Percentiles rank a stretch among this genome's conserved stretches.
Conservation (phyloP, 1,140 invertebrate genomes). For the Lasioglossum albipes region DNA sequence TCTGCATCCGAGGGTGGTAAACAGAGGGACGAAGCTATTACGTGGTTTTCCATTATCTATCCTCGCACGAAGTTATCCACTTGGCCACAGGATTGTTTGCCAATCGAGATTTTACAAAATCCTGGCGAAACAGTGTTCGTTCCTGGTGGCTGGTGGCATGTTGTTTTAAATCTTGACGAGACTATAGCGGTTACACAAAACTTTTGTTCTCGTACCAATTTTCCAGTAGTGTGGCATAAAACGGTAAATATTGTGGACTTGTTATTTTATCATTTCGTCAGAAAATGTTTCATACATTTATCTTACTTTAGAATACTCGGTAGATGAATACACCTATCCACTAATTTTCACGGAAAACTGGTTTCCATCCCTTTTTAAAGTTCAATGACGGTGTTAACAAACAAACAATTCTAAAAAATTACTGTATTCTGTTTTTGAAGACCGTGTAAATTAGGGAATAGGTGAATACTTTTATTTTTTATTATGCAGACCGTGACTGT, state of each 20-base stretch:
- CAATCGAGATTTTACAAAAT: conserved; percentile 97
- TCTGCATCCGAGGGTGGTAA: conserved; percentile 93
- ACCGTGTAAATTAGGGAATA: no score
- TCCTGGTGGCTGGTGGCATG: conserved; percentile 99
- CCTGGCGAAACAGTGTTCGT: conserved; percentile 99
- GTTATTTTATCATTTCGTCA: no score
- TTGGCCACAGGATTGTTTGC: conserved; percentile 96
- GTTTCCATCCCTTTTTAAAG: no score
- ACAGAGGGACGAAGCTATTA: conserved; percentile 98
- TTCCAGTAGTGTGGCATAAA: conserved; percentile 99
- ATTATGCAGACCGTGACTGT: no score
- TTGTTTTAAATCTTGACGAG: conserved; percentile 97
- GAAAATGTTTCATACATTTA: no score
- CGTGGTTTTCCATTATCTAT: conserved; percentile 98
- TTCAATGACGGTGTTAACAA: no score
- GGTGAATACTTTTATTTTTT: no score
- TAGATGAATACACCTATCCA: no score
- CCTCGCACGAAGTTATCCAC: conserved; percentile 93
- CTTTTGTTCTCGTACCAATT: conserved; percentile 97
- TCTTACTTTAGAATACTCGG: no score
- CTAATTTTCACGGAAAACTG: no score
- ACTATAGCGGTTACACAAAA: conserved; percentile 99
- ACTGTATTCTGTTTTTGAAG: no score
- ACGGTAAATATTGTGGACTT: conserved; percentile 83
- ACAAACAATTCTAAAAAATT: no score